Evolutionary conservation across 1,140 invertebrate species (phyloP).

Genomic region (Pseudomyrmex gracilis): DNA sequence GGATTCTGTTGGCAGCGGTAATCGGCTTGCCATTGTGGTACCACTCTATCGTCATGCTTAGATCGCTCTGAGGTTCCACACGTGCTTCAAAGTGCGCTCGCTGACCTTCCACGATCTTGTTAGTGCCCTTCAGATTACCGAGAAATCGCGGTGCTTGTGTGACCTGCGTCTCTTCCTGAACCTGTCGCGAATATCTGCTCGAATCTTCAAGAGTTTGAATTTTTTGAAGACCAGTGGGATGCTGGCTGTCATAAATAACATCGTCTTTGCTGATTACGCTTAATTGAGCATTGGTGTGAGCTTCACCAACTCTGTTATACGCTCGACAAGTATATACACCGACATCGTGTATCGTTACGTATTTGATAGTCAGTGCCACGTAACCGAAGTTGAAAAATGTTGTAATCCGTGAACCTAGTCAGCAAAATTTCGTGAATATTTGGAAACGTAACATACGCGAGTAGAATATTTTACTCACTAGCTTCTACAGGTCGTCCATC

Average conservation of each 20-base stretch:
- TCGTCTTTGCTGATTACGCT: constrained; percentile 94
- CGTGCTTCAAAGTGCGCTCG: constrained; percentile 98
- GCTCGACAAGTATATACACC: constrained; percentile 97
- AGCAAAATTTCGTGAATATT: constrained; percentile 24
- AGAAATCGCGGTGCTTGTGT: constrained; percentile 94
- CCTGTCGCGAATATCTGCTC: constrained; percentile 88
- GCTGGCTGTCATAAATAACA: constrained; percentile 94
- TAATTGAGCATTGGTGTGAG: constrained; percentile 94
- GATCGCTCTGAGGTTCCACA: constrained; percentile 96
- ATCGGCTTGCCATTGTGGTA: constrained; percentile 95
- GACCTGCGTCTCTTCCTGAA: constrained; percentile 91
- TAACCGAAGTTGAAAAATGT: constrained; percentile 99
- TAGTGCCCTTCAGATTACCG: constrained; percentile 94
- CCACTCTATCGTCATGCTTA: constrained; percentile 95
- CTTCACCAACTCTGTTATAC: constrained; percentile 95
- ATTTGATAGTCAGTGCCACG: constrained; percentile 97
- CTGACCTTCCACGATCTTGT: constrained; percentile 97
- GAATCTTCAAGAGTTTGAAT: constrained; percentile 95
- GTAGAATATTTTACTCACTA: constrained; percentile 85
- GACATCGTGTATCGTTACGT: constrained; percentile 95
- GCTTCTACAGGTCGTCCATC: constrained; percentile 96
- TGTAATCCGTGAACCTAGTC: constrained; percentile 93
- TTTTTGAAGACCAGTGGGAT: constrained; percentile 94
- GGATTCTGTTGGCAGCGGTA: constrained; percentile 93
- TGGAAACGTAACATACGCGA: not conserved